These are phyloP conservation scores for Cosmorhoe ocellata DNA, from an alignment of 2,888 invertebrate species.

Conservation along the genomic window DNA sequence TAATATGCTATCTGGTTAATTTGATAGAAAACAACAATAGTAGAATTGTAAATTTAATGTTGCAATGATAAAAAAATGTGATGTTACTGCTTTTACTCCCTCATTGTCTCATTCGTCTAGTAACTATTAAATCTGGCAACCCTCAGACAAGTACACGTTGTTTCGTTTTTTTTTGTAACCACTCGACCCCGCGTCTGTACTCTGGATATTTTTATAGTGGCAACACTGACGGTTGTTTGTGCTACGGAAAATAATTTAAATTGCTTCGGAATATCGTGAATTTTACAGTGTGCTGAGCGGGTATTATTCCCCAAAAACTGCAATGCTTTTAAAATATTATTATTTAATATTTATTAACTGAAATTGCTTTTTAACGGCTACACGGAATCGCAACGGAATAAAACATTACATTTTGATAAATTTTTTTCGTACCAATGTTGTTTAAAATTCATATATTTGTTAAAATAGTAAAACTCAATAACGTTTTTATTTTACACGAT, in stretches of 20 bases:
- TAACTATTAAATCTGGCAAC: constrained; percentile 3
- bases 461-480: too few relatives aligned
- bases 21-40: too few relatives aligned
- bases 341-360: constrained; percentile 9
- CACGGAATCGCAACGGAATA: constrained; percentile 11
- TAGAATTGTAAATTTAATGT: too few relatives aligned
- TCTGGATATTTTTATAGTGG: constrained; percentile 43
- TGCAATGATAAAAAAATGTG: too few relatives aligned
- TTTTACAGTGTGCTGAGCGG: constrained; percentile 21
- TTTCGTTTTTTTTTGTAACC: constrained; percentile 49
- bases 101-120: too few relatives aligned
- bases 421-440: not conserved
- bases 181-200: constrained; percentile 34
- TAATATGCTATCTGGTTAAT: too few relatives aligned
- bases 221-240: constrained; percentile 30
- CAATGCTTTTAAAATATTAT: constrained; percentile 11
- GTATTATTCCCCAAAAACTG: constrained; percentile 8
- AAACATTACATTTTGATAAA: not conserved
- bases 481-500: too few relatives aligned
- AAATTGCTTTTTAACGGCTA: constrained; percentile 9
- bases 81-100: too few relatives aligned
- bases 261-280: constrained; percentile 28
- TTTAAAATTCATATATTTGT: not conserved
- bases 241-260: constrained; percentile 35
- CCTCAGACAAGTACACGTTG: constrained; percentile 25